These are phyloP conservation scores for Ganaspis brasiliensis DNA, from an alignment of 2,888 invertebrate genomes.

Conservation along the genomic window DNA sequence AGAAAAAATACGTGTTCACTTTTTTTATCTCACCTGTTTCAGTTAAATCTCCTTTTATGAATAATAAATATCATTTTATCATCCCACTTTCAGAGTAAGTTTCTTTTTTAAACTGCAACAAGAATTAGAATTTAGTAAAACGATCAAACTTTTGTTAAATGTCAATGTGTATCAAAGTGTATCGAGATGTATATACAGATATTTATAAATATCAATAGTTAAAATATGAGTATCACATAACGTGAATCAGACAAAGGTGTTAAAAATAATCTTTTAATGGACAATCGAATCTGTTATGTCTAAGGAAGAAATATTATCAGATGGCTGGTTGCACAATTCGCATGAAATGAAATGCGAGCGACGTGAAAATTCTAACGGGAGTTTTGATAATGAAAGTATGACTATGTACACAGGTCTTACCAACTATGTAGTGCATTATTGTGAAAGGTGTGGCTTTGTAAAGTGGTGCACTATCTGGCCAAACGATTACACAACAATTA, in stretches of 20 bases:
- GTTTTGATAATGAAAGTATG: conserved; percentile 39
- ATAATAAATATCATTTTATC: no score
- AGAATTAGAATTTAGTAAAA: no score
- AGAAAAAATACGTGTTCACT: no score
- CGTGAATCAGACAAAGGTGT: conserved; percentile 19
- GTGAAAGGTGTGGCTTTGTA: conserved; percentile 64
- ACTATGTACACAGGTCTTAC: conserved; percentile 24
- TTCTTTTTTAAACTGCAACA: no score
- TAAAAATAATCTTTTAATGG: conserved; percentile 33
- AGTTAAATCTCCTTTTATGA: no score
- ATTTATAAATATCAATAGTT: neutral
- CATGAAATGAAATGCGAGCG: conserved; percentile 40
- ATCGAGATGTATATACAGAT: neutral
- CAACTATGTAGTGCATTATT: conserved; percentile 48
- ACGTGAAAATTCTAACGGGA: conserved; percentile 42
- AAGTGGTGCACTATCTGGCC: conserved; percentile 57
- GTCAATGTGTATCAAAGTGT: no score
- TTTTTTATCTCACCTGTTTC: no score
- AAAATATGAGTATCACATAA: neutral
- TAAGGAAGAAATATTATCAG: conserved; percentile 37
- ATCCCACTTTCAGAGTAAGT: no score
- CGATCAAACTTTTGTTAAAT: no score
- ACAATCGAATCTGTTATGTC: conserved; percentile 35
- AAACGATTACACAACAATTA: conserved; percentile 65
- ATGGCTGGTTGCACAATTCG: conserved; percentile 35